Evolutionary conservation across 23 tunicate genomes (phyloP).

Genomic region (Halocynthia aurantium): DNA sequence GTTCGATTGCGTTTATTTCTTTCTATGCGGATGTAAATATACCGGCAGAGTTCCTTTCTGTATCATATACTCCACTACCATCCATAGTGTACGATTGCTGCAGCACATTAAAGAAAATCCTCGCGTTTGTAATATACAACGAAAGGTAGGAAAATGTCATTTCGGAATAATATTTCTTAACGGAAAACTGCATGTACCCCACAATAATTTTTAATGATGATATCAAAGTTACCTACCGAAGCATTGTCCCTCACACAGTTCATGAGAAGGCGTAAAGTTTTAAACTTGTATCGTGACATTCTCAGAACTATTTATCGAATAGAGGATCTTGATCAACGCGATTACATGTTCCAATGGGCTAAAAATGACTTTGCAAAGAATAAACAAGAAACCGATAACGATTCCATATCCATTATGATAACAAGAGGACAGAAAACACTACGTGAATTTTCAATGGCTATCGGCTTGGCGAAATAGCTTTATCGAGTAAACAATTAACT

Average conservation of each 20-base stretch:
- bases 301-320: constrained; percentile 33
- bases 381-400: constrained; percentile 42
- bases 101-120: no score
- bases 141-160: no score
- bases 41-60: no score
- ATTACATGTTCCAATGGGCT: constrained; percentile 51
- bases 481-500: background rate
- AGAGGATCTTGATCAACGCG: constrained; percentile 17
- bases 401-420: constrained; percentile 41
- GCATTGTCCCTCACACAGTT: constrained; percentile 41
- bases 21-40: no score
- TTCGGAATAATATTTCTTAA: no score
- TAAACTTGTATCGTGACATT: constrained; percentile 52
- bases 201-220: constrained; percentile 15
- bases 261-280: constrained; percentile 54
- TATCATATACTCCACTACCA: no score
- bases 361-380: constrained; percentile 58
- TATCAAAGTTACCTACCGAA: constrained; percentile 34
- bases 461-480: constrained; percentile 32
- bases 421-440: constrained; percentile 38
- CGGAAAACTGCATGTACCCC: no score
- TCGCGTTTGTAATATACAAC: no score
- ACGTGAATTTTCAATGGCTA: constrained; percentile 25
- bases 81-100: no score
- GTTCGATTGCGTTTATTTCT: no score